Conservation (phyloP, 2,888 invertebrate species). For the Pachydiplax longipennis region DNA sequence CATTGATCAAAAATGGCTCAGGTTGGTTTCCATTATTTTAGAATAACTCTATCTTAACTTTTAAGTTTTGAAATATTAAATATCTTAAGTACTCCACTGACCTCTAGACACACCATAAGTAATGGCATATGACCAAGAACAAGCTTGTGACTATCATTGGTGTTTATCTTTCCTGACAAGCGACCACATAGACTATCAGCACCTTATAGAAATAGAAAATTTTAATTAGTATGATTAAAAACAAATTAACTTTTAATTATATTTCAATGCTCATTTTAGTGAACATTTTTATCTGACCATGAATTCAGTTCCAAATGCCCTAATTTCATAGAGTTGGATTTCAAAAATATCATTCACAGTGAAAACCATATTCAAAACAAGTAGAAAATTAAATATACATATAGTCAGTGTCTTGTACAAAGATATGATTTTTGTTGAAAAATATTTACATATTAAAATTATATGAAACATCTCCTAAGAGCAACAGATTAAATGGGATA, state of each 20-base stretch:
- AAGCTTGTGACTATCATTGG: conserved; percentile 87
- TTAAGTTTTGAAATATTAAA: no score
- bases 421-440: no score
- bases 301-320: no score
- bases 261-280: background rate
- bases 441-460: no score
- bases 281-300: background rate
- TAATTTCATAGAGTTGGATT: no score
- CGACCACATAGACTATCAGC: conserved; percentile 95
- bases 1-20: background rate
- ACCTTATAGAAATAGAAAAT: conserved; percentile 66
- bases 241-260: background rate
- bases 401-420: no score
- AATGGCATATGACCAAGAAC: conserved; percentile 95
- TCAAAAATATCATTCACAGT: no score
- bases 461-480: no score
- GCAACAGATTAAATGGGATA: no score
- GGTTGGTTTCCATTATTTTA: background rate
- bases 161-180: conserved; percentile 92
- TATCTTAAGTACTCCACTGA: conserved; percentile 57
- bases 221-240: background rate
- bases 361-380: no score
- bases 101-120: conserved; percentile 92
- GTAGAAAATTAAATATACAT: no score
- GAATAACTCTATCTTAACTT: no score